A percentile compares a stretch with the other conserved stretches of the same genome.
Conservation (phyloP, 2,797 vertebrate genomes). For the Acestrorhynchus altus region DNA sequence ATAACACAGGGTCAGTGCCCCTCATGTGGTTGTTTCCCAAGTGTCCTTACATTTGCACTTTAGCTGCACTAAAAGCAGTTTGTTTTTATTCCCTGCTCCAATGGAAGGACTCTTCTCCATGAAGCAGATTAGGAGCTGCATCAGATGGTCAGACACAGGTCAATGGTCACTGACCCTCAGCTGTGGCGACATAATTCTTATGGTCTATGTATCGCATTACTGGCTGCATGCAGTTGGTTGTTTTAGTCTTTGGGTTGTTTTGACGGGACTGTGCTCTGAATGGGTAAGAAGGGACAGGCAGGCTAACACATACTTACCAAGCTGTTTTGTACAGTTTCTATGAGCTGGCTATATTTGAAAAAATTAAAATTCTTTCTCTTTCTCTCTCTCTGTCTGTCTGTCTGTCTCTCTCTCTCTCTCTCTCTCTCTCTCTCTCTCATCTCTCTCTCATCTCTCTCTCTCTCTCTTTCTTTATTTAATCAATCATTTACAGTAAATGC, state of each 20-base stretch:
- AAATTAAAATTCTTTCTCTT: too few relatives aligned
- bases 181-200: conserved; percentile 25
- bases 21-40: conserved; percentile 25
- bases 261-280: not conserved
- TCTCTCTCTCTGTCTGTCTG: too few relatives aligned
- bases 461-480: too few relatives aligned
- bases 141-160: conserved; percentile 22
- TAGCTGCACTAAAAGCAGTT: not conserved
- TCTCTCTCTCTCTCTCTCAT: too few relatives aligned
- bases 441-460: too few relatives aligned
- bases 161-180: conserved; percentile 38
- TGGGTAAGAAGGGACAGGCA: not conserved
- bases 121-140: not conserved
- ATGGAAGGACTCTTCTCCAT: too few relatives aligned
- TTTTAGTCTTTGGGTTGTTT: not conserved
- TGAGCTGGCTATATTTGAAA: too few relatives aligned
- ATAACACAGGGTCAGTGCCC: conserved; percentile 28
- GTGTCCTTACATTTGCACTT: conserved; percentile 7
- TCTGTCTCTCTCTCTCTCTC: too few relatives aligned
- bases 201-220: not conserved
- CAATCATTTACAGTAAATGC: too few relatives aligned
- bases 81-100: not conserved
- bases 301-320: not conserved
- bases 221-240: conserved; percentile 17
- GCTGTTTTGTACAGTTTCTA: too few relatives aligned